A percentile compares a stretch with the other conserved stretches of the same genome.
Evolutionary conservation across 1,140 invertebrate genomes (phyloP).

Genomic region (Fragariocoptes setiger): DNA sequence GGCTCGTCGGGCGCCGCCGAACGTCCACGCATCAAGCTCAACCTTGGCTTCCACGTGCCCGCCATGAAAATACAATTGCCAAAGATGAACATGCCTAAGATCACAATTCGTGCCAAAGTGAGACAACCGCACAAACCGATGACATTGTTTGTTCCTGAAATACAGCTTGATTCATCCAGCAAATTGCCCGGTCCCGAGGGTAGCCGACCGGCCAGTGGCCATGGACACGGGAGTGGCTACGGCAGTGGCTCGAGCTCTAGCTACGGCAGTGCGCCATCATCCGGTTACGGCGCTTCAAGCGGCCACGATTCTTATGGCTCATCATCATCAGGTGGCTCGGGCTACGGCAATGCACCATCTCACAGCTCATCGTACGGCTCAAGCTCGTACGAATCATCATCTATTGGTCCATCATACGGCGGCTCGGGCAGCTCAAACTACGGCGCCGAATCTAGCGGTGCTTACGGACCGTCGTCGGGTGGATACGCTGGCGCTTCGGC

Average conservation of each 20-base stretch:
- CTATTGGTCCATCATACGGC: too few species aligned
- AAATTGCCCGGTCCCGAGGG: not conserved
- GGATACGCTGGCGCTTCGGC: too few species aligned
- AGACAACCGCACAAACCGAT: not conserved
- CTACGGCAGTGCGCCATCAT: not conserved
- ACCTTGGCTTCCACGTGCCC: not conserved
- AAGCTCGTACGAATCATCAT: not conserved
- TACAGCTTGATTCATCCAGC: not conserved
- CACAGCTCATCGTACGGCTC: not conserved
- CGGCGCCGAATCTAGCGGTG: too few species aligned
- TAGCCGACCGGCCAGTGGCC: not conserved
- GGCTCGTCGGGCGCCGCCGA: not conserved
- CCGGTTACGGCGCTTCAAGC: not conserved
- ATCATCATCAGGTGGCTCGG: not conserved
- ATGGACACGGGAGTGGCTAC: not conserved
- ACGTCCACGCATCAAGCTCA: not conserved
- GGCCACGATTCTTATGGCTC: not conserved
- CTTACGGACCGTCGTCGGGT: too few species aligned
- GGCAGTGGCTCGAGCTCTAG: not conserved
- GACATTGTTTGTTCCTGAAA: not conserved
- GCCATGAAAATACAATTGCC: not conserved
- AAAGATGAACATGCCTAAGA: not conserved
- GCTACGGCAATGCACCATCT: not conserved
- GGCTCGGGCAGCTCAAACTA: too few species aligned
- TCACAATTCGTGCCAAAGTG: not conserved